phyloP scores from a whole-genome alignment of 2,113 vertebrate genomes.

The Varanus salvator region DNA sequence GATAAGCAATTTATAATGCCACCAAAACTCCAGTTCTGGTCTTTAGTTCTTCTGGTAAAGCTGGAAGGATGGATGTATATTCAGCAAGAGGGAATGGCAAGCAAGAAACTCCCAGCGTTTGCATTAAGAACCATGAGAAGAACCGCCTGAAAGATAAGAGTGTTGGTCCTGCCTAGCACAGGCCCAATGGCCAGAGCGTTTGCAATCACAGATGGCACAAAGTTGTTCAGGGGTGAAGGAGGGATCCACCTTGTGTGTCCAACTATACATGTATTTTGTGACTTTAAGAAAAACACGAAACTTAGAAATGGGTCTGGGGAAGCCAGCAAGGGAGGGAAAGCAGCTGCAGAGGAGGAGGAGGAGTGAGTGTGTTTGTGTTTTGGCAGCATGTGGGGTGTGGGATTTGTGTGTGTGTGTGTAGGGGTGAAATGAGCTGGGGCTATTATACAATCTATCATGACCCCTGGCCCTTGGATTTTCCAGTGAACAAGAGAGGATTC shows the following conservation, averaged over 20 bases:
- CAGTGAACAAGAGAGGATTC: too few relatives aligned
- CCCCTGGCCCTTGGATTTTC: too few relatives aligned
- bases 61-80: background rate
- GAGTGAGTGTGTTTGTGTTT: too few relatives aligned
- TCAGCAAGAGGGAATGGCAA: background rate
- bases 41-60: background rate
- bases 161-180: background rate
- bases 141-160: fast-evolving
- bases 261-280: background rate
- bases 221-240: background rate
- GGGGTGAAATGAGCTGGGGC: too few relatives aligned
- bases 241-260: background rate
- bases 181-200: fast-evolving
- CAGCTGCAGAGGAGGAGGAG: too few relatives aligned
- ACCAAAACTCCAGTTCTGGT: background rate
- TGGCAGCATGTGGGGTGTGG: too few relatives aligned
- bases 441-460: too few relatives aligned
- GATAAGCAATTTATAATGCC: background rate
- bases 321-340: too few relatives aligned
- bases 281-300: too few relatives aligned
- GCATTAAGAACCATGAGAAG: background rate
- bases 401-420: too few relatives aligned
- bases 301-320: too few relatives aligned
- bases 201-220: background rate
- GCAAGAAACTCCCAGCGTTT: background rate